Evolutionary conservation across 2,797 vertebrate species (phyloP).

Genomic region (Rhincodon typus): DNA sequence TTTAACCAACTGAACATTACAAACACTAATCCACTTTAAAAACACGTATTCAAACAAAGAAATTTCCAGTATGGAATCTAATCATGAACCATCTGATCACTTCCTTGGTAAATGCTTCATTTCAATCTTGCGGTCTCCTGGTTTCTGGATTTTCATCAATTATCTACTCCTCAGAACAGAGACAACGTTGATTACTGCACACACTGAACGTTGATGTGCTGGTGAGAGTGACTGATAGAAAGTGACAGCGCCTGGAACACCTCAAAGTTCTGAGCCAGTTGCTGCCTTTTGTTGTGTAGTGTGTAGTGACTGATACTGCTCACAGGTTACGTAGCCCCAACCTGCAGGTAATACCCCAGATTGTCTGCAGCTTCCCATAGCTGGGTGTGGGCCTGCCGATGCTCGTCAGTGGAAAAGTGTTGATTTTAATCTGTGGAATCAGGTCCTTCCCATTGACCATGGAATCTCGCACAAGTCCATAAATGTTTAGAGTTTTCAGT

Average conservation of each 20-base stretch:
- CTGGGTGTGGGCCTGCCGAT: constrained; percentile 72
- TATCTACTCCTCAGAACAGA: neutral
- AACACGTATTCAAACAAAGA: neutral
- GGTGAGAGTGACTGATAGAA: neutral
- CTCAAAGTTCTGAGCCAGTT: neutral
- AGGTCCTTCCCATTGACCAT: constrained; percentile 65
- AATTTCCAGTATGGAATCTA: neutral
- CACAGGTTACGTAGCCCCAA: constrained; percentile 54
- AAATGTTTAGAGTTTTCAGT: constrained; percentile 75
- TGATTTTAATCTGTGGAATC: constrained; percentile 70
- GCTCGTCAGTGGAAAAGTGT: constrained; percentile 68
- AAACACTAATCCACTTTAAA: neutral
- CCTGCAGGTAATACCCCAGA: constrained; percentile 76
- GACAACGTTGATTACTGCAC: too few species aligned
- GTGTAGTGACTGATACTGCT: constrained; percentile 28
- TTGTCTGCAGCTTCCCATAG: constrained; percentile 52
- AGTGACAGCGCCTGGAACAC: neutral
- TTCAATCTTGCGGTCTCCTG: neutral
- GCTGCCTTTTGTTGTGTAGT: neutral
- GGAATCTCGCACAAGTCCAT: constrained; percentile 75
- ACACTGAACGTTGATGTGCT: neutral
- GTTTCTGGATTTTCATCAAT: neutral
- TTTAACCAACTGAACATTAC: neutral
- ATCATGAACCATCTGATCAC: neutral
- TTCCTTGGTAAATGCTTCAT: neutral